Percentiles rank a stretch among this genome's conserved stretches.
phyloP scores from a whole-genome alignment of 2,797 vertebrate species.

The Squalus acanthias region DNA sequence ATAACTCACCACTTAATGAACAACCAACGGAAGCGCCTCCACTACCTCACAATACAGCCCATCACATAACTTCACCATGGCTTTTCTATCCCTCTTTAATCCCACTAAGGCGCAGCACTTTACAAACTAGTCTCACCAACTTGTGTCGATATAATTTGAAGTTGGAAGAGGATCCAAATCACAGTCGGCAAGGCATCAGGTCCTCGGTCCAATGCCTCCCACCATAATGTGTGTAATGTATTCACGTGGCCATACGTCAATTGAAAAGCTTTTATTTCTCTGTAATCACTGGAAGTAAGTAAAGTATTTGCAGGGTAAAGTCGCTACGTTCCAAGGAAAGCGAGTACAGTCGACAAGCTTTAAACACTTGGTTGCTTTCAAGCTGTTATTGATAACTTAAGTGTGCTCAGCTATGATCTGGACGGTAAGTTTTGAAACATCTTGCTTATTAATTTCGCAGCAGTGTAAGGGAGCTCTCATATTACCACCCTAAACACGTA shows the following conservation, averaged over 20 bases:
- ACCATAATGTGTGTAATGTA: conserved; percentile 52
- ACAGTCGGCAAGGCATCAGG: conserved; percentile 45
- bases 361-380: conserved; percentile 52
- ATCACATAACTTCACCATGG: conserved; percentile 60
- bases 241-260: conserved; percentile 55
- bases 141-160: conserved; percentile 46
- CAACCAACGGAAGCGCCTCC: conserved; percentile 82
- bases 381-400: conserved; percentile 64
- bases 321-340: conserved; percentile 26
- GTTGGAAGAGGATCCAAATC: conserved; percentile 47
- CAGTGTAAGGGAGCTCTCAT: background rate
- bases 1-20: conserved; percentile 99
- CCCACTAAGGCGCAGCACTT: conserved; percentile 52
- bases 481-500: background rate
- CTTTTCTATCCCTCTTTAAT: conserved; percentile 58
- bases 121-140: conserved; percentile 43
- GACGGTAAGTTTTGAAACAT: conserved; percentile 70
- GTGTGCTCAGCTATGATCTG: conserved; percentile 68
- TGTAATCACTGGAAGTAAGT: conserved; percentile 19
- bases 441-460: conserved; percentile 42
- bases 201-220: conserved; percentile 48
- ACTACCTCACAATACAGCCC: conserved; percentile 65
- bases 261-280: conserved; percentile 45
- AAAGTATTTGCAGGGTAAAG: conserved; percentile 29
- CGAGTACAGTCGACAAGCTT: conserved; percentile 36